Conservation (phyloP, 2,797 vertebrate genomes). For the Danionella dracula region DNA sequence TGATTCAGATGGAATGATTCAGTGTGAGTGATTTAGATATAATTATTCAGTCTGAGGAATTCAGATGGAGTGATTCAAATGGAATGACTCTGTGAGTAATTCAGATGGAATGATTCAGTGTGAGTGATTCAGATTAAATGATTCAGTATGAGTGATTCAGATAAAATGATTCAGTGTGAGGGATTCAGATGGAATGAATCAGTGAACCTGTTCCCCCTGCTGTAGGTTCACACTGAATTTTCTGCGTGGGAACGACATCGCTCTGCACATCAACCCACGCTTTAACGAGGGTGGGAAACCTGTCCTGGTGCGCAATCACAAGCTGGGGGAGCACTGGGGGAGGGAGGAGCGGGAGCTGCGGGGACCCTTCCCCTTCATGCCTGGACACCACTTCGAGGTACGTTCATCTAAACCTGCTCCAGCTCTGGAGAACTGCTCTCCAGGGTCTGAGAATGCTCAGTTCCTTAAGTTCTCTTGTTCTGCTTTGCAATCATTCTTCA, state of each 20-base stretch:
- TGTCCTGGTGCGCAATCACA: conserved; percentile 69
- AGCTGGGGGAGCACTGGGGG: conserved; percentile 69
- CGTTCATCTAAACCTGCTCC: conserved; percentile 20
- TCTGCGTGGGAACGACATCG: conserved; percentile 71
- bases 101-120: background rate
- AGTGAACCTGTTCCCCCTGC: background rate
- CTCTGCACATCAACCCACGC: conserved; percentile 74
- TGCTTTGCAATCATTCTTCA: too few relatives aligned
- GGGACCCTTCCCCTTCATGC: conserved; percentile 65
- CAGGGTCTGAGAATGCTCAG: too few relatives aligned
- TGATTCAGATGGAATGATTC: background rate
- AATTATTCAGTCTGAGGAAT: too few relatives aligned
- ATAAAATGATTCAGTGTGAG: too few relatives aligned
- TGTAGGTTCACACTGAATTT: conserved; percentile 75
- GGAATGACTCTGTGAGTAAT: too few relatives aligned
- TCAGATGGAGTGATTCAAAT: too few relatives aligned
- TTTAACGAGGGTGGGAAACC: conserved; percentile 69
- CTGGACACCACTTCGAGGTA: conserved; percentile 73
- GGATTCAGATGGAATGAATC: too few relatives aligned
- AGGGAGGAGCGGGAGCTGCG: conserved; percentile 67
- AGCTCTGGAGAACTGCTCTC: too few relatives aligned
- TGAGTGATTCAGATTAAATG: too few relatives aligned
- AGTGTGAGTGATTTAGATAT: too few relatives aligned
- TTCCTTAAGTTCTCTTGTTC: too few relatives aligned
- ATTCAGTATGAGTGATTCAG: too few relatives aligned